These are phyloP conservation scores for Centrocercus urophasianus DNA, from an alignment of 2,113 vertebrate species.

Conservation along the genomic window DNA sequence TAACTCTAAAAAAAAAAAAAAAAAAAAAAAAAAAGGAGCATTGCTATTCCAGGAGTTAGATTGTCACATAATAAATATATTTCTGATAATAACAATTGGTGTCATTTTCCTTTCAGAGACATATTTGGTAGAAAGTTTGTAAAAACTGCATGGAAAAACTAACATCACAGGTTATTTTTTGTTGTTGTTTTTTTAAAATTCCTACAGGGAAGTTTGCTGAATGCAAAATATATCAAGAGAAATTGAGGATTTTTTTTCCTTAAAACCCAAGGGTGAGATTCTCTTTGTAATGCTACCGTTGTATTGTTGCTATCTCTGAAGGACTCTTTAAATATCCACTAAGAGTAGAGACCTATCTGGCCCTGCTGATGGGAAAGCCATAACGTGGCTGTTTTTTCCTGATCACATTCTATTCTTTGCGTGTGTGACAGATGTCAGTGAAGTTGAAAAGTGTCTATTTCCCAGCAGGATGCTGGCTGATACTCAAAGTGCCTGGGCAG, in stretches of 20 bases:
- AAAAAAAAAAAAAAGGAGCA: constrained; percentile 17
- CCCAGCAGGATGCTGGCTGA: constrained; percentile 43
- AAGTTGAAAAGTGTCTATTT: constrained; percentile 67
- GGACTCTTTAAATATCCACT: constrained; percentile 17
- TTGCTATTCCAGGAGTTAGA: constrained; percentile 79
- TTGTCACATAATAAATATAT: constrained; percentile 81
- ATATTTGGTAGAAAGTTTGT: constrained; percentile 77
- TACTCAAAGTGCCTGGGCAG: constrained; percentile 35
- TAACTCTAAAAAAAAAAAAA: constrained; percentile 42
- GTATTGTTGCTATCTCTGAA: neutral
- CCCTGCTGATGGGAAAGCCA: constrained; percentile 59
- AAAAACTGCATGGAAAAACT: constrained; percentile 80
- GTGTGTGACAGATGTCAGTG: constrained; percentile 53
- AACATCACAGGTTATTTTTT: constrained; percentile 56
- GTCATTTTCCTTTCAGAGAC: constrained; percentile 75
- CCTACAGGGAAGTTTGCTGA: constrained; percentile 62
- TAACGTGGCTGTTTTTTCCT: neutral
- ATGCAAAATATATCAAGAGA: constrained; percentile 33
- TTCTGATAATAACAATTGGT: constrained; percentile 82
- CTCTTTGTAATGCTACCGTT: constrained; percentile 42
- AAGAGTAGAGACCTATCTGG: constrained; percentile 51
- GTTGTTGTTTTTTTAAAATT: constrained; percentile 16
- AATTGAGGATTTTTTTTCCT: constrained; percentile 24
- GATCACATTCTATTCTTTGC: constrained; percentile 20
- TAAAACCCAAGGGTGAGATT: constrained; percentile 65